These are phyloP conservation scores for Nesoenas mayeri DNA, from an alignment of 2,113 vertebrate genomes.

Conservation along the genomic window DNA sequence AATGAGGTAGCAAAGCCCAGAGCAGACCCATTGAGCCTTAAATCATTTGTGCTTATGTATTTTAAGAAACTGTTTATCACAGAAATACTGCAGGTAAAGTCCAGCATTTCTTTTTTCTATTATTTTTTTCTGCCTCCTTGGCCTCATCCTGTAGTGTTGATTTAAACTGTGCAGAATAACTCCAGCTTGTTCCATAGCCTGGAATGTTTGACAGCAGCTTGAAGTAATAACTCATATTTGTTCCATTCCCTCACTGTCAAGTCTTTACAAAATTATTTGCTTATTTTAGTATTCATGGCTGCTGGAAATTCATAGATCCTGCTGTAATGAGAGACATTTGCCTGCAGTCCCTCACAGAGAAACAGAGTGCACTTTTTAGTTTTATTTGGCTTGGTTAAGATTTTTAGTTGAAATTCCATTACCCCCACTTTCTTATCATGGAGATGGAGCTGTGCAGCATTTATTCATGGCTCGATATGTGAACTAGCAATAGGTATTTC, in stretches of 20 bases:
- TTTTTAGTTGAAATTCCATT: background rate
- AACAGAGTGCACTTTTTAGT: background rate
- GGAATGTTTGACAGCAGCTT: conserved; percentile 33
- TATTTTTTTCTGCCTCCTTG: background rate
- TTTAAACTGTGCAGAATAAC: background rate
- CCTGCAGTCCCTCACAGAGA: background rate
- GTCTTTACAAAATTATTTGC: conserved; percentile 9
- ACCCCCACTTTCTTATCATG: background rate
- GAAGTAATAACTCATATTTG: conserved; percentile 34
- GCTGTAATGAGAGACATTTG: background rate
- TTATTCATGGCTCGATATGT: background rate
- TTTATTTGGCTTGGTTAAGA: background rate
- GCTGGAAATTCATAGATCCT: conserved; percentile 18
- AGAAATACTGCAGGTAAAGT: background rate
- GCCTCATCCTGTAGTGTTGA: background rate
- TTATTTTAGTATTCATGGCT: conserved; percentile 26
- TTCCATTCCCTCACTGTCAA: conserved; percentile 37
- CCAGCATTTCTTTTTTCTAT: background rate
- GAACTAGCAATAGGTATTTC: background rate
- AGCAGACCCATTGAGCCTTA: background rate
- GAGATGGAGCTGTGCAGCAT: background rate
- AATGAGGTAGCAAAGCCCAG: background rate
- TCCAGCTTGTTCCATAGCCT: background rate
- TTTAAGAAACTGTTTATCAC: background rate
- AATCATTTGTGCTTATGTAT: background rate